Conservation (phyloP, 2,797 vertebrate species). For the Steatocranus sp. region DNA sequence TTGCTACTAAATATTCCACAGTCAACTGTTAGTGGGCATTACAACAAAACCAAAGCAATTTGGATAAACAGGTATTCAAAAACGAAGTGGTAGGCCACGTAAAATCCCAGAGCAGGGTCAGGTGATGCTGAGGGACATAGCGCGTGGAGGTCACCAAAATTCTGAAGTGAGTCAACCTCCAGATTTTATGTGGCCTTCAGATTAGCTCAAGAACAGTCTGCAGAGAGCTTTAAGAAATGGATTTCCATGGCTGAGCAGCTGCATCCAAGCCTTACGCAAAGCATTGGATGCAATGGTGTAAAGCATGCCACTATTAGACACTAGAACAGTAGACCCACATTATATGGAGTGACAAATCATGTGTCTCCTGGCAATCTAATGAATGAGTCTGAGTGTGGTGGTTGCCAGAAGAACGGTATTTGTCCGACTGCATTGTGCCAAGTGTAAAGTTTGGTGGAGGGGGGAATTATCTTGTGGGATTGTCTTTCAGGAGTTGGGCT, state of each 20-base stretch:
- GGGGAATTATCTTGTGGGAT: background rate
- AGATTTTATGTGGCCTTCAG: background rate
- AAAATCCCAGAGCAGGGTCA: background rate
- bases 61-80: background rate
- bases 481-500: background rate
- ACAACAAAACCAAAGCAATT: background rate
- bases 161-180: background rate
- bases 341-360: background rate
- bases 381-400: background rate
- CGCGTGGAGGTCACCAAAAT: background rate
- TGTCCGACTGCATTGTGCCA: background rate
- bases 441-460: background rate
- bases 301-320: background rate
- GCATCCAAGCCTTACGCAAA: background rate
- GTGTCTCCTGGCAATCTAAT: background rate
- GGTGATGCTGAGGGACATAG: background rate
- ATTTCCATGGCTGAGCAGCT: background rate
- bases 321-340: background rate
- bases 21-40: background rate
- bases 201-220: background rate
- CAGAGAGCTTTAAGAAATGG: background rate
- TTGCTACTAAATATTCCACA: background rate
- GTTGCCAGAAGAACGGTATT: background rate
- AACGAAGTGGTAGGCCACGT: background rate
- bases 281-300: background rate